Evolutionary conservation across 2,113 vertebrate genomes (phyloP).

Genomic region (Crocuta crocuta): DNA sequence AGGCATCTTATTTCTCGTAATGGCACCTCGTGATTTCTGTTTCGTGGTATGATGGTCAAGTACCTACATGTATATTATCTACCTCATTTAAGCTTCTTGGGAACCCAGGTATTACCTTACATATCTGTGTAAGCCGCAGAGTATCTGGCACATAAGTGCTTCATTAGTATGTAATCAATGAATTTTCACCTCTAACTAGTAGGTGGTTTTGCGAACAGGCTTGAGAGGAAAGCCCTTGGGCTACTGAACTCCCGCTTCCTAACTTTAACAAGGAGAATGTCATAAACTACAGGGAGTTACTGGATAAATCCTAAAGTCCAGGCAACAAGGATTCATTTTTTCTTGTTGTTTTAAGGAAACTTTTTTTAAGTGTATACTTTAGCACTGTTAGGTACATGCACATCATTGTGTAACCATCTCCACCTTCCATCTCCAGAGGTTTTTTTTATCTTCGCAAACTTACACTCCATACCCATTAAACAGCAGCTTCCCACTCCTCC

Average conservation of each 20-base stretch:
- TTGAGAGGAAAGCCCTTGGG: conserved; percentile 1
- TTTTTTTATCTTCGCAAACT: not conserved
- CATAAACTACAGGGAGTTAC: not conserved
- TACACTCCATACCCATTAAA: not conserved
- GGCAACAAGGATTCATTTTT: not conserved
- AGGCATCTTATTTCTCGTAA: not conserved
- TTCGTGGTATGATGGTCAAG: not conserved
- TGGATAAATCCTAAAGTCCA: not conserved
- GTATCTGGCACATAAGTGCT: not conserved
- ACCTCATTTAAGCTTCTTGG: not conserved
- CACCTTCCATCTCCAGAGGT: not conserved
- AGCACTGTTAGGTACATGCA: not conserved
- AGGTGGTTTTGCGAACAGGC: not conserved
- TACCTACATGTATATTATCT: conserved; percentile 36
- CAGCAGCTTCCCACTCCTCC: not conserved
- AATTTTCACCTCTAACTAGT: not conserved
- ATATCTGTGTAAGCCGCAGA: not conserved
- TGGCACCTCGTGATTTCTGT: not conserved
- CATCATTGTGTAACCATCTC: not conserved
- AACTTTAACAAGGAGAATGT: not conserved
- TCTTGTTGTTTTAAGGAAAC: not conserved
- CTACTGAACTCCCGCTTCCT: conserved; percentile 2
- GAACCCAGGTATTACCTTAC: not conserved
- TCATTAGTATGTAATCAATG: not conserved
- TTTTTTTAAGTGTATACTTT: not conserved